phyloP scores from a whole-genome alignment of 2,113 vertebrate genomes.

The Pholis gunnellus region DNA sequence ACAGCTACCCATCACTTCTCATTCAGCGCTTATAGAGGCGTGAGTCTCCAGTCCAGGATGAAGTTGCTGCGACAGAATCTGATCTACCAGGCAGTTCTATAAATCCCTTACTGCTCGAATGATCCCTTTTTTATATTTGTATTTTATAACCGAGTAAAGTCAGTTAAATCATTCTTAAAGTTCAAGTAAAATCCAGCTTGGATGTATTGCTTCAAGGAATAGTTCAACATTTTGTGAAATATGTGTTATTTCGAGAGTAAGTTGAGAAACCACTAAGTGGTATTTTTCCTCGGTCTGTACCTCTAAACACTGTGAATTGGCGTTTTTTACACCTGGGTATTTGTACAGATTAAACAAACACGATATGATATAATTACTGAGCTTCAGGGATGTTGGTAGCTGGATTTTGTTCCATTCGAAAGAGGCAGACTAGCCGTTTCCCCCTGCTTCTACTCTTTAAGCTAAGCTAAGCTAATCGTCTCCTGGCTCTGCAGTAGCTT shows the following conservation, averaged over 20 bases:
- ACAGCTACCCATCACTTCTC: constrained; percentile 72
- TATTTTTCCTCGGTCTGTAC: neutral
- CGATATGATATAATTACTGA: neutral
- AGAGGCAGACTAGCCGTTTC: neutral
- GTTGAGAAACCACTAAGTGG: neutral
- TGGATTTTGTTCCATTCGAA: neutral
- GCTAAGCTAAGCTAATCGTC: neutral
- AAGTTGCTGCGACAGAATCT: constrained; percentile 25
- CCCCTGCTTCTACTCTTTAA: neutral
- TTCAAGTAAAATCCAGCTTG: neutral
- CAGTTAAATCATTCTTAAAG: neutral
- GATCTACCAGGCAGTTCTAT: neutral
- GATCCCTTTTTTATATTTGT: neutral
- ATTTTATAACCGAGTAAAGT: neutral
- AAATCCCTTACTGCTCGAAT: neutral
- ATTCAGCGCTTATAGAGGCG: constrained; percentile 13
- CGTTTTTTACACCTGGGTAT: neutral
- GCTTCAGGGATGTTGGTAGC: neutral
- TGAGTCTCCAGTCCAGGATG: constrained; percentile 39
- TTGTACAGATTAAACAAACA: neutral
- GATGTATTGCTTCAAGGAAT: neutral
- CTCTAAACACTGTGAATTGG: neutral
- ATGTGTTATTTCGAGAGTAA: neutral
- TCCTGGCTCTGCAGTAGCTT: too few relatives aligned
- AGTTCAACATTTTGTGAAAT: neutral